A percentile compares a stretch with the other conserved stretches of the same genome.
These are phyloP conservation scores for Nestor notabilis DNA, from an alignment of 2,113 vertebrate species.

Conservation along the genomic window DNA sequence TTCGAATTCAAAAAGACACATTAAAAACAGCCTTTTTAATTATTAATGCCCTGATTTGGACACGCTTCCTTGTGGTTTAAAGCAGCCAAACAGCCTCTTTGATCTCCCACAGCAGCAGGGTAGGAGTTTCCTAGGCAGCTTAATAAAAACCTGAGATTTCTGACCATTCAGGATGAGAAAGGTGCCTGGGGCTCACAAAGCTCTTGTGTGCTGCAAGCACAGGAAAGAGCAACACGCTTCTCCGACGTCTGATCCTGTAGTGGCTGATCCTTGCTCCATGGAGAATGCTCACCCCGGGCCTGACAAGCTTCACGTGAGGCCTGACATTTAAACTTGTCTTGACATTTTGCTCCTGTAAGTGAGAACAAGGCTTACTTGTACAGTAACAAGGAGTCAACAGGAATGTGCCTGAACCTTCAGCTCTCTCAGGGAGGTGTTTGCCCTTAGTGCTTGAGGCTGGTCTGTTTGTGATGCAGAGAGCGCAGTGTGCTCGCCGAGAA, in stretches of 20 bases:
- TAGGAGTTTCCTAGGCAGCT: neutral
- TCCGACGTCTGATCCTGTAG: accelerated
- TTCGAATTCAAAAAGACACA: neutral
- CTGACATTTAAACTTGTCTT: neutral
- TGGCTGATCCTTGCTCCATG: neutral
- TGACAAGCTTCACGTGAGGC: neutral
- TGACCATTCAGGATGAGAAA: neutral
- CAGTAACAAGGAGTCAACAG: neutral
- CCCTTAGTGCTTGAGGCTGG: neutral
- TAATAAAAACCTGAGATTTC: neutral
- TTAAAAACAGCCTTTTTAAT: neutral
- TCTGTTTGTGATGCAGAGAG: neutral
- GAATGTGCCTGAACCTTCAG: neutral
- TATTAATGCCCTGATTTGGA: neutral
- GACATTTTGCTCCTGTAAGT: neutral
- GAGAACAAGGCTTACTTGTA: neutral
- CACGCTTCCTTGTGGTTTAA: neutral
- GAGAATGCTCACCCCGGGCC: neutral
- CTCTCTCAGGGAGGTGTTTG: neutral
- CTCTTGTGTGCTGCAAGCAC: accelerated
- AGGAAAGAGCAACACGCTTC: neutral
- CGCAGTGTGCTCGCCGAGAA: accelerated
- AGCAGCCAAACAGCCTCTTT: neutral
- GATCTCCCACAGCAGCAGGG: neutral
- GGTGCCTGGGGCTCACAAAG: neutral